Conservation (phyloP, 2,888 invertebrate genomes). For the Orthosia gothica region DNA sequence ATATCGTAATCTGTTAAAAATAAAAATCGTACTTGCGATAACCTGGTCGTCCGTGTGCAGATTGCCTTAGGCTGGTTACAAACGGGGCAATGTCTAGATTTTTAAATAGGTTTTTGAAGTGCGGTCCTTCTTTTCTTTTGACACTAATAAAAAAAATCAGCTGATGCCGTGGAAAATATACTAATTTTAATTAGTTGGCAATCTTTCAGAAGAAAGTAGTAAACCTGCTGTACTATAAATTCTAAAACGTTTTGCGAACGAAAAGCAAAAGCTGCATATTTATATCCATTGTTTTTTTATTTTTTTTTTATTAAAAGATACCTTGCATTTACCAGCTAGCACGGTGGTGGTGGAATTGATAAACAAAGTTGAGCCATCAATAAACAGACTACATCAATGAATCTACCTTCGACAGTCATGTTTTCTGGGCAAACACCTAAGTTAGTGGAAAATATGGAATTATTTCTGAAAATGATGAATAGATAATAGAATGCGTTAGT, state of each 20-base stretch:
- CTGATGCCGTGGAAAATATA: no score
- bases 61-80: conserved; percentile 16
- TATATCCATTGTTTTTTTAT: no score
- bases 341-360: background rate
- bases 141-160: no score
- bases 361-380: background rate
- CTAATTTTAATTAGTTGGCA: no score
- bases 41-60: conserved; percentile 13
- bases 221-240: no score
- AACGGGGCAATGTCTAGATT: background rate
- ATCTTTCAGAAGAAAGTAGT: no score
- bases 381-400: no score
- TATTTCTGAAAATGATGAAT: background rate
- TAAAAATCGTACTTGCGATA: conserved; percentile 35
- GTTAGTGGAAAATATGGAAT: background rate
- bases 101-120: background rate
- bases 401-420: background rate
- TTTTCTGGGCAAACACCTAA: background rate
- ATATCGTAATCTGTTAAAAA: conserved; percentile 41
- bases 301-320: no score
- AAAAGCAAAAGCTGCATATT: no score
- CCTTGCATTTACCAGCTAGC: background rate
- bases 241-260: no score
- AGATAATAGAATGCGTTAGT: background rate
- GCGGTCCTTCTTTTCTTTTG: no score